Percentiles rank a stretch among this genome's conserved stretches.
Conservation (phyloP, 2,888 invertebrate species). For the Cecidostiba fungosa region DNA sequence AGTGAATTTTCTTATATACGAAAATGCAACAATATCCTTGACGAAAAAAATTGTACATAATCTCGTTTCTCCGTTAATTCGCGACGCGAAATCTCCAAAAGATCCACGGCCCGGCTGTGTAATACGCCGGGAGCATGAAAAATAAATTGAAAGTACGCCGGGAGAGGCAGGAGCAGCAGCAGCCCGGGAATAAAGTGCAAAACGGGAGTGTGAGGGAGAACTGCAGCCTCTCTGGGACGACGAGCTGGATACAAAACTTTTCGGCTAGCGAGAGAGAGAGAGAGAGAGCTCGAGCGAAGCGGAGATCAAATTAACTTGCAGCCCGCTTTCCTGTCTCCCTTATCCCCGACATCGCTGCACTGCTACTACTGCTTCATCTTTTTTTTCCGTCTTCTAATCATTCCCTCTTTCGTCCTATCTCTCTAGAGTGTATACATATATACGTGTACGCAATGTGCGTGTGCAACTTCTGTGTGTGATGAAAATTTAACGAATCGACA, state of each 20-base stretch:
- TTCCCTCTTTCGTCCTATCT: constrained; percentile 49
- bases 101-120: constrained; percentile 55
- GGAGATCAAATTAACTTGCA: constrained; percentile 72
- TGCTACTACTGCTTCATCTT: constrained; percentile 29
- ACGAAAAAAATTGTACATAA: background rate
- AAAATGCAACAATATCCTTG: background rate
- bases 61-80: constrained; percentile 40
- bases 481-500: background rate
- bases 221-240: constrained; percentile 18
- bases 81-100: constrained; percentile 47
- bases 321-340: constrained; percentile 47
- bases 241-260: constrained; percentile 68
- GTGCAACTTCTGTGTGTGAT: background rate
- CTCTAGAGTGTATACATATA: background rate
- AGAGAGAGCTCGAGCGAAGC: constrained; percentile 58
- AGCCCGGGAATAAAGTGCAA: constrained; percentile 44
- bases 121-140: constrained; percentile 69
- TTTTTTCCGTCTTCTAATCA: constrained; percentile 54
- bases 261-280: constrained; percentile 45
- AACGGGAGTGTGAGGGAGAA: constrained; percentile 58
- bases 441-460: background rate
- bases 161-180: constrained; percentile 36
- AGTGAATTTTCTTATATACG: background rate
- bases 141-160: constrained; percentile 70
- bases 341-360: constrained; percentile 41